Evolutionary conservation across 1,140 invertebrate genomes (phyloP).

Genomic region (Triops cancriformis): DNA sequence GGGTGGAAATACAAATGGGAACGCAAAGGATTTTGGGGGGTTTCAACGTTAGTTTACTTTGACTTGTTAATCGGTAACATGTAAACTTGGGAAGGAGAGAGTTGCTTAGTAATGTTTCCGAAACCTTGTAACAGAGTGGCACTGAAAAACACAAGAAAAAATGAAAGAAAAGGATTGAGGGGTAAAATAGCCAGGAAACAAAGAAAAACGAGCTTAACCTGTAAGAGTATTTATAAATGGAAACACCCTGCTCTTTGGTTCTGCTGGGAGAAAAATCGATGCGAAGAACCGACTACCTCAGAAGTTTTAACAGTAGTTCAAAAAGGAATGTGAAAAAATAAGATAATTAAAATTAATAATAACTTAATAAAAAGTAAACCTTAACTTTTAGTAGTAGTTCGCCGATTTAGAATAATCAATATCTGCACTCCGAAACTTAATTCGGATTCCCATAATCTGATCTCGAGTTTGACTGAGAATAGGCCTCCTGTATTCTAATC

Average conservation of each 20-base stretch:
- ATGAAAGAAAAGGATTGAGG: neutral
- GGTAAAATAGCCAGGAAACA: neutral
- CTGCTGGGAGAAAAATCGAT: neutral
- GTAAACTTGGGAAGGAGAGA: neutral
- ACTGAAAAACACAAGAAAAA: neutral
- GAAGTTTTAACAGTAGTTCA: no score
- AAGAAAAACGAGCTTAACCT: neutral
- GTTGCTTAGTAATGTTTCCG: neutral
- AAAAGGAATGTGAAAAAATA: no score
- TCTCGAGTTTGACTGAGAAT: no score
- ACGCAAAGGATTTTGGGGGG: neutral
- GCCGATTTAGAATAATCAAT: no score
- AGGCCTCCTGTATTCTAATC: no score
- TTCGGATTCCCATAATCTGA: no score
- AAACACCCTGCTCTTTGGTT: neutral
- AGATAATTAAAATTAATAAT: no score
- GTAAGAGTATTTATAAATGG: neutral
- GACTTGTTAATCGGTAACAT: neutral
- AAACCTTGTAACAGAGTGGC: neutral
- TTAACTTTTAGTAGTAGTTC: no score
- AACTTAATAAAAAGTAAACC: no score
- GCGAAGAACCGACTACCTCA: no score
- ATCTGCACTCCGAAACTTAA: no score
- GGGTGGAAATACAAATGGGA: neutral
- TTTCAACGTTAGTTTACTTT: neutral